Evolutionary conservation across 2,797 vertebrate species (phyloP).

Genomic region (Pipistrellus pygmaeus): DNA sequence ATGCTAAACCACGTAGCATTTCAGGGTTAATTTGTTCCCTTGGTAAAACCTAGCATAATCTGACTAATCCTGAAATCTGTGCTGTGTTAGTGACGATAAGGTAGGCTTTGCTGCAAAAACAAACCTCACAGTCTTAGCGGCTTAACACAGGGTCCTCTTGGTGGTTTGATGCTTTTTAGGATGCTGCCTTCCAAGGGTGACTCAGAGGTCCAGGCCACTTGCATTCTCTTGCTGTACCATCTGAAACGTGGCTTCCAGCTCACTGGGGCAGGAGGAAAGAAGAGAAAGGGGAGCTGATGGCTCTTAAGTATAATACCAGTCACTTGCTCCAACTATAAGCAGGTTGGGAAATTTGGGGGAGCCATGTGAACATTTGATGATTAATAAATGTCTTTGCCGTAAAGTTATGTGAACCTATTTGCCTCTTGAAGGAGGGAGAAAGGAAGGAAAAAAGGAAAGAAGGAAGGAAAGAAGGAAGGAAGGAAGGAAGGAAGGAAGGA

Average conservation of each 20-base stretch:
- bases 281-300: background rate
- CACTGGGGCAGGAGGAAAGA: background rate
- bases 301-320: background rate
- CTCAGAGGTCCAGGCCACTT: background rate
- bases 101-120: background rate
- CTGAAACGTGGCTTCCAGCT: background rate
- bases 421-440: background rate
- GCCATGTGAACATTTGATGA: background rate
- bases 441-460: background rate
- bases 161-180: background rate
- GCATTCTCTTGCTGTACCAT: background rate
- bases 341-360: background rate
- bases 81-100: constrained; percentile 41
- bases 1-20: constrained; percentile 48
- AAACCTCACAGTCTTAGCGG: background rate
- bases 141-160: background rate
- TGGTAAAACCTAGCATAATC: constrained; percentile 52
- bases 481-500: background rate
- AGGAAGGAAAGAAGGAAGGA: background rate
- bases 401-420: background rate
- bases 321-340: background rate
- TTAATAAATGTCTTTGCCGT: background rate
- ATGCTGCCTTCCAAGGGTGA: background rate
- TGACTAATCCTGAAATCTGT: constrained; percentile 51
- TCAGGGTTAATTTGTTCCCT: constrained; percentile 60